Percentiles rank a stretch among this genome's conserved stretches.
phyloP scores from a whole-genome alignment of 2,888 invertebrate species.

The Scaptodrosophila latifasciaeformis region DNA sequence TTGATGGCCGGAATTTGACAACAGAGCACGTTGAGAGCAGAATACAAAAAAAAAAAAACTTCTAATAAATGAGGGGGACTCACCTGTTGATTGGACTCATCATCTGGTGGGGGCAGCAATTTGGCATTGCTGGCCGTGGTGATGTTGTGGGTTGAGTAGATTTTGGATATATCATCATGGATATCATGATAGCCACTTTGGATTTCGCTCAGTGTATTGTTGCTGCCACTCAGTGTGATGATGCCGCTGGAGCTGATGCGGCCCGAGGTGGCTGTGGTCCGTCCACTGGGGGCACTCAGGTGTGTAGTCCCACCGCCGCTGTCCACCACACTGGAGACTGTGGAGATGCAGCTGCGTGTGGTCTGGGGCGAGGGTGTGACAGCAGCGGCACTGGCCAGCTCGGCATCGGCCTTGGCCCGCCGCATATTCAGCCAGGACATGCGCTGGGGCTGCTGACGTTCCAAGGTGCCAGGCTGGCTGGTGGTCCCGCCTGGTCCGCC shows the following conservation, averaged over 20 bases:
- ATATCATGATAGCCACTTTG: conserved; percentile 70
- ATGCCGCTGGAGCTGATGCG: conserved; percentile 70
- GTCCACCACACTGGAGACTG: conserved; percentile 65
- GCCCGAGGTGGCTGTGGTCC: conserved; percentile 71
- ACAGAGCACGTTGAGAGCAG: neutral
- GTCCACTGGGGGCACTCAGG: conserved; percentile 41
- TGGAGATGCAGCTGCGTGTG: conserved; percentile 69
- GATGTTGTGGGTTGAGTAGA: conserved; percentile 68
- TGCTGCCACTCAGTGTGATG: conserved; percentile 71
- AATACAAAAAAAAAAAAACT: too few species aligned
- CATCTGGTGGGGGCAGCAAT: conserved; percentile 68
- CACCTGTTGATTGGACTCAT: conserved; percentile 74
- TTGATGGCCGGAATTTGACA: conserved; percentile 31
- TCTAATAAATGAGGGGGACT: too few species aligned
- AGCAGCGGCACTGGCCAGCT: conserved; percentile 34
- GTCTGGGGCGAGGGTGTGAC: conserved; percentile 71
- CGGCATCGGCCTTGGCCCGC: conserved; percentile 52
- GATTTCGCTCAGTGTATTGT: conserved; percentile 72
- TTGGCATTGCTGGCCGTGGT: conserved; percentile 74
- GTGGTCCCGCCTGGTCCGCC: conserved; percentile 33
- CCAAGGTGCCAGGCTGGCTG: conserved; percentile 61
- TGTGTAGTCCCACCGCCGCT: conserved; percentile 37
- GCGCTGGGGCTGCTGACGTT: conserved; percentile 68
- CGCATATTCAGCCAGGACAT: conserved; percentile 71
- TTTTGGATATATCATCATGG: conserved; percentile 60